Conservation (phyloP, 2,888 invertebrate genomes). For the Kuschelorhynchus macadamiae region DNA sequence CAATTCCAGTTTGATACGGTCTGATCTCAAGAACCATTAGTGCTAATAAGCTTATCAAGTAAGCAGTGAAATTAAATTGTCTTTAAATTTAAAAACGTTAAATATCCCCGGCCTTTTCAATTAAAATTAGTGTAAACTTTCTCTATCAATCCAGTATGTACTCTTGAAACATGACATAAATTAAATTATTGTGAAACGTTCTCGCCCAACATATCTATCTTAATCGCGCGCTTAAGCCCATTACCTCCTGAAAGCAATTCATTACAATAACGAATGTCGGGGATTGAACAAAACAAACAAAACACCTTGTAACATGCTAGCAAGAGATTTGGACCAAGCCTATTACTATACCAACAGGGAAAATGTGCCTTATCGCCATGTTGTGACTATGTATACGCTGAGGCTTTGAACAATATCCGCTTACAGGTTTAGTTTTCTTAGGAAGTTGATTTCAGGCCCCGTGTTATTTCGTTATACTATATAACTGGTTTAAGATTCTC, state of each 20-base stretch:
- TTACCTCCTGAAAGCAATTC: background rate
- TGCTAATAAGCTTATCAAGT: too few relatives aligned
- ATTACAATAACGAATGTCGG: constrained; percentile 7
- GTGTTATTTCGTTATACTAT: constrained; percentile 24
- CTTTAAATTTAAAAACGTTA: too few relatives aligned
- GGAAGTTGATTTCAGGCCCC: constrained; percentile 2
- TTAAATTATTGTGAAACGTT: too few relatives aligned
- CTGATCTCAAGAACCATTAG: too few relatives aligned
- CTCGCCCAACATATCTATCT: too few relatives aligned
- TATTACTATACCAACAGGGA: constrained; percentile 30
- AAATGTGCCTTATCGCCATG: constrained; percentile 46
- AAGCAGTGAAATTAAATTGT: too few relatives aligned
- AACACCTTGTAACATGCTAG: constrained; percentile 21
- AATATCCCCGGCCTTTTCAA: too few relatives aligned
- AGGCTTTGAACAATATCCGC: constrained; percentile 44
- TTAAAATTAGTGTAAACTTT: too few relatives aligned
- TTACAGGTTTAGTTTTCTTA: constrained; percentile 23
- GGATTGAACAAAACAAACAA: constrained; percentile 6
- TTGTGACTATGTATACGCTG: constrained; percentile 30
- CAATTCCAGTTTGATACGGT: too few relatives aligned
- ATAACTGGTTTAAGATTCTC: constrained; percentile 22
- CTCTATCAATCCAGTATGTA: too few relatives aligned
- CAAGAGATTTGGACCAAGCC: constrained; percentile 7
- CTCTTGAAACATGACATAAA: too few relatives aligned
- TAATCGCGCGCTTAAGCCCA: background rate